Conservation (phyloP, 2,888 invertebrate species). For the Andricus quercusramuli region DNA sequence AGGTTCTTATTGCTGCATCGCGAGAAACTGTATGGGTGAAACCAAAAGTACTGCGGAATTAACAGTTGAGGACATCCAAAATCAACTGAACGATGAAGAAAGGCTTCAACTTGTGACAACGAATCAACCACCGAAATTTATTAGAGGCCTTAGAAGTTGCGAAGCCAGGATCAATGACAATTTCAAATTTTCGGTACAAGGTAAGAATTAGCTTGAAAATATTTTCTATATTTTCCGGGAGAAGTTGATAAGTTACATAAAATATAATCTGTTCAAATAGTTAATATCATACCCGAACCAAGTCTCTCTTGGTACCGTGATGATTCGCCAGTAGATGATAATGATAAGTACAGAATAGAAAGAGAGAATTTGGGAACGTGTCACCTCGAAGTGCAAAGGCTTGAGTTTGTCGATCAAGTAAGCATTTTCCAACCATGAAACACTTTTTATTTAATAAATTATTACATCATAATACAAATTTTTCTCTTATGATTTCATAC, state of each 20-base stretch:
- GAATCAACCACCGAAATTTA: conserved; percentile 91
- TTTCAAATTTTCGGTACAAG: conserved; percentile 90
- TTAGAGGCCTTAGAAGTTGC: conserved; percentile 89
- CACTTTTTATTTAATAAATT: neutral
- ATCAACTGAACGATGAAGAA: conserved; percentile 93
- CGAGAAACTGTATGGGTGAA: conserved; percentile 94
- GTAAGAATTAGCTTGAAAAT: conserved; percentile 75
- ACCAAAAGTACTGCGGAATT: conserved; percentile 92
- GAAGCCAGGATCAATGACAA: conserved; percentile 91
- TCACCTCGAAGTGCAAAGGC: conserved; percentile 85
- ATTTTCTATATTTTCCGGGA: conserved; percentile 20
- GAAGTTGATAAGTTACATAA: conserved; percentile 14
- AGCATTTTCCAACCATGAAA: conserved; percentile 36
- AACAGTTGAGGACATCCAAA: conserved; percentile 94
- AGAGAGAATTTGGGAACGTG: conserved; percentile 87
- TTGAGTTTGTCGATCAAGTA: conserved; percentile 90
- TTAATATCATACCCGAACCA: conserved; percentile 90
- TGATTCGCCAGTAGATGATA: conserved; percentile 86
- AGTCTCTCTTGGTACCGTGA: conserved; percentile 93
- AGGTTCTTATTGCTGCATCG: conserved; percentile 93
- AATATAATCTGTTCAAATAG: conserved; percentile 73
- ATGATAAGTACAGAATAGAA: conserved; percentile 84
- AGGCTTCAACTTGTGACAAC: conserved; percentile 86
- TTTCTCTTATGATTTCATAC: conserved; percentile 45
- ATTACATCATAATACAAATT: neutral